Conservation (phyloP, 2,797 vertebrate species). For the Sebastes kiyomatsui region DNA sequence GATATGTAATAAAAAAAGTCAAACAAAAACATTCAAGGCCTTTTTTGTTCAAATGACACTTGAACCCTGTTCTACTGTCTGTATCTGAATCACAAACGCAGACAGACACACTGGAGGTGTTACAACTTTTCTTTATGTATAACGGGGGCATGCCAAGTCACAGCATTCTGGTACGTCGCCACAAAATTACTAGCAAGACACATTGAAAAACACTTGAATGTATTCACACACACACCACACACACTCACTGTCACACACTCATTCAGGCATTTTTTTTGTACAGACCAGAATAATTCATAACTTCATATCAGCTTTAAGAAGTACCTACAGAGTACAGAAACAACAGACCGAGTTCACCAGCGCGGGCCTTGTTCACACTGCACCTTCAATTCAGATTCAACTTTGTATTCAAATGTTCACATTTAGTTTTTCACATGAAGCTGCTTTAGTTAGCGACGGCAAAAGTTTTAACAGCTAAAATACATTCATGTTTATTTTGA, state of each 20-base stretch:
- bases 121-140: constrained; percentile 59
- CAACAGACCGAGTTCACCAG: constrained; percentile 28
- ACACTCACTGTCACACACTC: constrained; percentile 19
- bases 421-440: not conserved
- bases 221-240: constrained; percentile 29
- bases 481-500: not conserved
- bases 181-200: constrained; percentile 75
- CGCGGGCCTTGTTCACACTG: constrained; percentile 28
- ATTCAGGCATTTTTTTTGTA: constrained; percentile 59
- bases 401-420: not conserved
- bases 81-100: not conserved
- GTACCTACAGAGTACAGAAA: constrained; percentile 78
- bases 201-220: constrained; percentile 46
- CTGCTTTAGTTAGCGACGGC: not conserved
- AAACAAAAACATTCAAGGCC: no score
- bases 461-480: not conserved
- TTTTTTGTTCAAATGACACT: no score
- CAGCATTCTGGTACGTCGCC: constrained; percentile 72
- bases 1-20: no score
- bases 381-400: not conserved
- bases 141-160: constrained; percentile 69
- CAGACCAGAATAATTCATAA: constrained; percentile 76
- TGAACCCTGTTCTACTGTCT: no score
- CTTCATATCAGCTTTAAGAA: constrained; percentile 79
- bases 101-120: constrained; percentile 21